These are phyloP conservation scores for Piliocolobus tephrosceles DNA, from an alignment of 2,113 vertebrate genomes.

Conservation along the genomic window DNA sequence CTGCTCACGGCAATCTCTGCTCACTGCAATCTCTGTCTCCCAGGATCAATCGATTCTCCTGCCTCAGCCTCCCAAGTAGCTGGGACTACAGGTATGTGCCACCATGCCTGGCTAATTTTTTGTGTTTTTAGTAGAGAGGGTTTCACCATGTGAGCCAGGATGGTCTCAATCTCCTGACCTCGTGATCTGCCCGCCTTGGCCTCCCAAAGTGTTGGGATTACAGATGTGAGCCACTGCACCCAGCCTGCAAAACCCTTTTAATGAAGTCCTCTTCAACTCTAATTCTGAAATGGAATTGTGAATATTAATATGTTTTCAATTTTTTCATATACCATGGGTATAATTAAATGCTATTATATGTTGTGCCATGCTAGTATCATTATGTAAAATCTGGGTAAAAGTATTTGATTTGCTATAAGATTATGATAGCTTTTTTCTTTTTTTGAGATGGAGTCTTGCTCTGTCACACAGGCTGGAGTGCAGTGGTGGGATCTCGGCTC, in stretches of 20 bases:
- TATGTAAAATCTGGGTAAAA: slow-evolving; percentile 19
- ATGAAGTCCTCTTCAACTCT: neutral
- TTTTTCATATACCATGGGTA: neutral
- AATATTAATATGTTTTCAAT: slow-evolving; percentile 17
- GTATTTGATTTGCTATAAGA: neutral
- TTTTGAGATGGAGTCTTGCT: neutral
- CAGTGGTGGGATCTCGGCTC: neutral
- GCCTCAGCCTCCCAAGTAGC: no score
- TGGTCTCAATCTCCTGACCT: no score
- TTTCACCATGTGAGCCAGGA: no score
- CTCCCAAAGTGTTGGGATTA: no score
- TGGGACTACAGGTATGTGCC: no score
- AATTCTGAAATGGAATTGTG: slow-evolving; percentile 41
- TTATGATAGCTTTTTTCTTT: neutral
- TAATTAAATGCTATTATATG: slow-evolving; percentile 16
- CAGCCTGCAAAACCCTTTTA: neutral
- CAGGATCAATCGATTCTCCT: no score
- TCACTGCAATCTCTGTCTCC: no score
- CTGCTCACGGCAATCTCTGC: no score
- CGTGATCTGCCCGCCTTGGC: no score
- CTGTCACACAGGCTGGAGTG: neutral
- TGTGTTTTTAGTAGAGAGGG: no score
- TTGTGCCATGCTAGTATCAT: neutral
- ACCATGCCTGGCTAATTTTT: no score
- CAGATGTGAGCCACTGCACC: no score